Conservation (phyloP, 2,113 vertebrate species). For the Martes martes region DNA sequence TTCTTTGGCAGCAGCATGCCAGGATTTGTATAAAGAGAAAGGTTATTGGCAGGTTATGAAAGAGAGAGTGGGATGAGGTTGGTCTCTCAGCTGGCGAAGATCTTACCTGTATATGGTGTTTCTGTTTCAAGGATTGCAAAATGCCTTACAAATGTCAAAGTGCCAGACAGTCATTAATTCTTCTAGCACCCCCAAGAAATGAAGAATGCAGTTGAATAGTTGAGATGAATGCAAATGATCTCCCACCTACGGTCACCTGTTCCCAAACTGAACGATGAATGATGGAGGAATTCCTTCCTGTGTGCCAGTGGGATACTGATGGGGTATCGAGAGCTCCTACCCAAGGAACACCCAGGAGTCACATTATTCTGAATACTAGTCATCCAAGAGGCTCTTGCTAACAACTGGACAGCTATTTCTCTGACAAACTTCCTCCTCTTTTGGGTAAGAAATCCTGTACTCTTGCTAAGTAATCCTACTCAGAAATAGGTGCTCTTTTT, state of each 20-base stretch:
- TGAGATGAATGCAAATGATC: background rate
- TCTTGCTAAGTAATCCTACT: background rate
- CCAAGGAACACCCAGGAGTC: background rate
- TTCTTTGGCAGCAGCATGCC: background rate
- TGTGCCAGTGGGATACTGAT: too few relatives aligned
- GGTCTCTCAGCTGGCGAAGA: background rate
- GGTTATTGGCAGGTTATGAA: background rate
- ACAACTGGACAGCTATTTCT: background rate
- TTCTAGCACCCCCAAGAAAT: background rate
- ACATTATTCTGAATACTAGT: background rate
- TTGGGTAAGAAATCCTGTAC: background rate
- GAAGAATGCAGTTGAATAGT: background rate
- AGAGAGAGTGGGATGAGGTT: background rate
- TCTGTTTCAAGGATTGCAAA: conserved; percentile 15
- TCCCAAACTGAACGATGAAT: background rate
- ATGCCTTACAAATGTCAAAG: background rate
- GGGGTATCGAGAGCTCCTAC: background rate
- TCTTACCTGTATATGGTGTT: background rate
- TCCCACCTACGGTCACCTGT: background rate
- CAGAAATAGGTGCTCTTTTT: background rate
- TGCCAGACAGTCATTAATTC: background rate
- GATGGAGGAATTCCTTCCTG: background rate
- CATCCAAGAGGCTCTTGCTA: background rate
- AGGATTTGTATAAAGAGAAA: background rate
- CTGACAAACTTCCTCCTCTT: background rate